Percentiles rank a stretch among this genome's conserved stretches.
These are phyloP conservation scores for Drosophila sproati DNA, from an alignment of 1,140 invertebrate species.

Conservation along the genomic window DNA sequence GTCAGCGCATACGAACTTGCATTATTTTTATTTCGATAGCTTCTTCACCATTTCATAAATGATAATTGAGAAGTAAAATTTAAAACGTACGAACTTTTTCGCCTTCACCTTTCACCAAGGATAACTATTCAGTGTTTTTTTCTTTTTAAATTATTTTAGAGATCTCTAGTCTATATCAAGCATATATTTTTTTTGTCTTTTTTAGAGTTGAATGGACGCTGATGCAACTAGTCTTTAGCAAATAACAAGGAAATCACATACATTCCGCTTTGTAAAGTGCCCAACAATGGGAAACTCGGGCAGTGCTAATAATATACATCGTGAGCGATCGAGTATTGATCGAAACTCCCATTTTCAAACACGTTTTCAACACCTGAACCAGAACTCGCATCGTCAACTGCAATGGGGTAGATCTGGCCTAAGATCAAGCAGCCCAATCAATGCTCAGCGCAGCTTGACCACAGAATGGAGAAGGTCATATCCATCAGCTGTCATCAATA, in stretches of 20 bases:
- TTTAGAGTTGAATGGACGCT: neutral
- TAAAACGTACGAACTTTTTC: no score
- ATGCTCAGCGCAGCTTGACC: constrained; percentile 14
- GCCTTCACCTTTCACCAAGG: no score
- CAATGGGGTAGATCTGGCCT: constrained; percentile 26
- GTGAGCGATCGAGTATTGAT: constrained; percentile 27
- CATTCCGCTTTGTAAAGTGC: neutral
- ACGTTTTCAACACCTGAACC: constrained; percentile 51
- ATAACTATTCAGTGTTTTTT: neutral
- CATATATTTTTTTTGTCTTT: no score
- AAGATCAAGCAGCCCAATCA: constrained; percentile 28
- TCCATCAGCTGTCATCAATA: constrained; percentile 25
- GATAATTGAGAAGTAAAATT: no score
- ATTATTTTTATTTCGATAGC: no score
- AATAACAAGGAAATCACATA: neutral
- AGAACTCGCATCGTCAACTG: constrained; percentile 13
- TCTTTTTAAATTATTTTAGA: no score
- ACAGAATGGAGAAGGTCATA: constrained; percentile 45
- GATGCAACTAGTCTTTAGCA: neutral
- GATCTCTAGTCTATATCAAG: no score
- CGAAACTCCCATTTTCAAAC: constrained; percentile 55
- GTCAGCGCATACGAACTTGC: no score
- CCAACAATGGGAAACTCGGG: constrained; percentile 55
- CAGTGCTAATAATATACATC: constrained; percentile 44
- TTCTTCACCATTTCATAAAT: no score